Evolutionary conservation across 2,888 invertebrate genomes (phyloP), one percentile per base, ranked within the genome.

Genomic region (Chrysopilus asiliformis): DNA sequence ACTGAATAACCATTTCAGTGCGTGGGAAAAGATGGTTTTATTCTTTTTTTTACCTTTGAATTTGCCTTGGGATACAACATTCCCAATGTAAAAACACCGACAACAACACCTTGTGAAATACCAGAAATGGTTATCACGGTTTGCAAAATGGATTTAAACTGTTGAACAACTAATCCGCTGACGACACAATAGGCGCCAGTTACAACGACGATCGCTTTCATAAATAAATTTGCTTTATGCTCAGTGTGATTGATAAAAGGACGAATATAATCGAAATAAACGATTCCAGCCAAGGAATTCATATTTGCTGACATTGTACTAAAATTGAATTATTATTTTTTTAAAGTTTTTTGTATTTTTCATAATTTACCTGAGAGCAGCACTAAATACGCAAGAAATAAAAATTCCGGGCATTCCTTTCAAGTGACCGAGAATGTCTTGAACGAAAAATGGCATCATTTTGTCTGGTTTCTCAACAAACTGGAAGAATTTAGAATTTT

Each of bases 21-120:
- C n/a, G n/a, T n/a, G n/a, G n/a, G n/a, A n/a, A n/a, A n/a, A n/a
- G n/a, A n/a, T n/a, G n/a, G n/a, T n/a, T n/a, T n/a, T n/a, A n/a
- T n/a, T 22, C 10, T 22, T 22, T 22, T n/a, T n/a, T 5, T 8
- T 28, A 47, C 47, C 35, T 44, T 39, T 15, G 37, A 60, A 49
- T 69, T 71, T 2, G 67, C 59, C 64, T 68, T 73, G 0, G 77
- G 76, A 32, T 72, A 58, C 41, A 76, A 55, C 64, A 76, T 69
- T 14, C 76, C 76, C 9, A 76, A 53, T 10, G 71, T 65, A 48
- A 76, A 76, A 5, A 74, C 64, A 3, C 75, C 76, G 41, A 74
- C 68, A 2, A 72, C 67, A 7, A 72, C 71, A 5, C 75, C 72
- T 2, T 71, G 56, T 4, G 58, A 51, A 15, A 66, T 52, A 5